These are phyloP conservation scores for Solenopsis fugax DNA, from an alignment of 1,140 invertebrate genomes.

Conservation along the genomic window DNA sequence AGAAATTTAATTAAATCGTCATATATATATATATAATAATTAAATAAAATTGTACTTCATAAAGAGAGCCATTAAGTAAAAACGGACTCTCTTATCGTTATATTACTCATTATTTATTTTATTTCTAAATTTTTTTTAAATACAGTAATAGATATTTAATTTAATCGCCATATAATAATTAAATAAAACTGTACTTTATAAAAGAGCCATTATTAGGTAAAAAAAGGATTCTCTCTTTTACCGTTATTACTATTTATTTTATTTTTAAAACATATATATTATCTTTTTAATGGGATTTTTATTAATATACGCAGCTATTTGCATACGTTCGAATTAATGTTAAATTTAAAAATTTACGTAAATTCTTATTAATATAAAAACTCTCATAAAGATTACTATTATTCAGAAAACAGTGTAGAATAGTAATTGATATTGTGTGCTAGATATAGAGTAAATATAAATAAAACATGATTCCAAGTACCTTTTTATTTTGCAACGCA, in stretches of 20 bases:
- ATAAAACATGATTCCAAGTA: background rate
- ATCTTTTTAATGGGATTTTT: background rate
- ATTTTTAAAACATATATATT: background rate
- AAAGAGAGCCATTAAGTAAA: background rate
- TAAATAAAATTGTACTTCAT: slow-evolving; percentile 1
- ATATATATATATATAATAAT: background rate
- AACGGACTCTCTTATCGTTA: background rate
- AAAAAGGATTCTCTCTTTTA: too few species aligned
- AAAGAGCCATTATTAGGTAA: background rate
- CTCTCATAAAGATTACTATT: background rate
- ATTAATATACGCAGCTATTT: background rate
- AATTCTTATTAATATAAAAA: background rate
- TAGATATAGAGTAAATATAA: background rate
- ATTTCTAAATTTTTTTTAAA: background rate
- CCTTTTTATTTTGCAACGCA: background rate
- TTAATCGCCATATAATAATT: background rate
- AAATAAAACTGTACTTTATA: background rate
- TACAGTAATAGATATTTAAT: background rate
- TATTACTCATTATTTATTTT: background rate
- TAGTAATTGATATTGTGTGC: background rate
- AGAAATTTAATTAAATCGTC: background rate
- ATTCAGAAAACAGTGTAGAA: background rate
- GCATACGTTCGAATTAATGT: background rate
- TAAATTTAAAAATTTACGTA: background rate
- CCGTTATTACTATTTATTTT: background rate